Evolutionary conservation across 2,888 invertebrate genomes (phyloP).

Genomic region (Caenorhabditis becei): DNA sequence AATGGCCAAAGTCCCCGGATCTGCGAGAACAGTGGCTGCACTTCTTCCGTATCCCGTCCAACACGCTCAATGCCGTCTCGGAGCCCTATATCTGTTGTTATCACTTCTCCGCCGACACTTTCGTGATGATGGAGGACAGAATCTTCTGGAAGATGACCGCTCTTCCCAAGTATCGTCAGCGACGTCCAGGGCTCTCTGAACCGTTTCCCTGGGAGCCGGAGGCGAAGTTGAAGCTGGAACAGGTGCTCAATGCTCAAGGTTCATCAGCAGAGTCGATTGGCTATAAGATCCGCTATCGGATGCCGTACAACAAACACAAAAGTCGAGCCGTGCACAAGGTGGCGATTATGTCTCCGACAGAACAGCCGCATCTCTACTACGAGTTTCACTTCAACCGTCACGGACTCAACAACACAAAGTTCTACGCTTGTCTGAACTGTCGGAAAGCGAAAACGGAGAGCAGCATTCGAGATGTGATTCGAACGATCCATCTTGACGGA

Average conservation of each 20-base stretch:
- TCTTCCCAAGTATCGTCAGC: conserved; percentile 52
- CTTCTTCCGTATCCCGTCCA: conserved; percentile 43
- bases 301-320: conserved; percentile 53
- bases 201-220: conserved; percentile 59
- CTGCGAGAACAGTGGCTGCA: conserved; percentile 58
- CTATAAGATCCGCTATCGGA: conserved; percentile 50
- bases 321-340: conserved; percentile 62
- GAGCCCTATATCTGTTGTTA: conserved; percentile 60
- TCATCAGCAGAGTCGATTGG: not conserved
- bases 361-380: conserved; percentile 60
- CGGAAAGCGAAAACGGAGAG: conserved; percentile 68
- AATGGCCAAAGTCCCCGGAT: conserved; percentile 58
- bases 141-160: conserved; percentile 63
- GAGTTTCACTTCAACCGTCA: conserved; percentile 70
- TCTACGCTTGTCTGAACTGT: conserved; percentile 68
- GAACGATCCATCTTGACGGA: conserved; percentile 69
- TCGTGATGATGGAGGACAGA: conserved; percentile 56
- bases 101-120: conserved; percentile 60
- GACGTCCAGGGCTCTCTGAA: conserved; percentile 47
- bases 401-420: conserved; percentile 62
- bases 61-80: conserved; percentile 2
- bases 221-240: conserved; percentile 23
- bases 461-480: conserved; percentile 66
- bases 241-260: not conserved
- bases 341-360: conserved; percentile 61